phyloP scores from a whole-genome alignment of 1,140 invertebrate species.

The Drosophila bifasciata region DNA sequence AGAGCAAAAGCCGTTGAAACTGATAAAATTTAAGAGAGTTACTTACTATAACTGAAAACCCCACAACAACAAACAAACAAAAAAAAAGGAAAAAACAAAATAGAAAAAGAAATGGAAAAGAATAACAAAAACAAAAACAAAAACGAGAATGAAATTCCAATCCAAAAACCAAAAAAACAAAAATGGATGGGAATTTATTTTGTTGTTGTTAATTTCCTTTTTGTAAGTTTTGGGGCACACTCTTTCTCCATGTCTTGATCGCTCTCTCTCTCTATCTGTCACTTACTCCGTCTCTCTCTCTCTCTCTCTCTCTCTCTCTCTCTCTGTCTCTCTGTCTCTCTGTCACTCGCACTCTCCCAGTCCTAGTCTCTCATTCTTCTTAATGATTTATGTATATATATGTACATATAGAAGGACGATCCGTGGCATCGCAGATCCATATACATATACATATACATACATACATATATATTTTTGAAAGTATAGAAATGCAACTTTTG shows the following conservation, averaged over 20 bases:
- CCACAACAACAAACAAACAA: slow-evolving; percentile 7
- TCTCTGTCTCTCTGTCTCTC: slow-evolving; percentile 37
- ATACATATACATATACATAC: slow-evolving; percentile 19
- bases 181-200: slow-evolving; percentile 8
- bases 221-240: slow-evolving; percentile 33
- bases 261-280: slow-evolving; percentile 41
- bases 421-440: slow-evolving; percentile 52
- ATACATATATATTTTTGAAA: slow-evolving; percentile 69
- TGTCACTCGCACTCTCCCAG: slow-evolving; percentile 4
- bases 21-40: slow-evolving; percentile 73
- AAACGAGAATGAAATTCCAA: too few relatives aligned
- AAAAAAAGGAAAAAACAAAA: slow-evolving; percentile 17
- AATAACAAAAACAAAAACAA: slow-evolving; percentile 17
- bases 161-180: too few relatives aligned
- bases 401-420: slow-evolving; percentile 57
- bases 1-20: slow-evolving; percentile 70
- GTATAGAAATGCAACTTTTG: slow-evolving; percentile 77
- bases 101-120: slow-evolving; percentile 17
- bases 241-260: slow-evolving; percentile 33
- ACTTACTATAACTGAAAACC: slow-evolving; percentile 54
- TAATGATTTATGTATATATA: slow-evolving; percentile 24
- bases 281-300: slow-evolving; percentile 13
- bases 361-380: background rate
- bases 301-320: slow-evolving; percentile 15
- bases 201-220: slow-evolving; percentile 4